These are phyloP conservation scores for Drosophila gunungcola DNA, from an alignment of 1,140 invertebrate species.

Conservation along the genomic window DNA sequence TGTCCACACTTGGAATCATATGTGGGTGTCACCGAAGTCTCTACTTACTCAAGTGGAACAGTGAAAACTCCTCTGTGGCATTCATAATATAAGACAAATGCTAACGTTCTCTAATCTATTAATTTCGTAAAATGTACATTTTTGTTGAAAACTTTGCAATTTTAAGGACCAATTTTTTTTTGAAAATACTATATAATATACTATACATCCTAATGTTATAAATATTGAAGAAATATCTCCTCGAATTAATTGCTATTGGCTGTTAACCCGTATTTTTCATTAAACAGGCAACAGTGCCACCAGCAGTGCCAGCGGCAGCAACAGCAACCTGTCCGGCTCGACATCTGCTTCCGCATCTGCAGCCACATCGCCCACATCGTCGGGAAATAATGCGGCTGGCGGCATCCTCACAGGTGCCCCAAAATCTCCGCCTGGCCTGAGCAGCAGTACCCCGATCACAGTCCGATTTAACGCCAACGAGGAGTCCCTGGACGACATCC, in stretches of 20 bases:
- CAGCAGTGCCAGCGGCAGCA: slow-evolving; percentile 71
- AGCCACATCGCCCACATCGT: slow-evolving; percentile 68
- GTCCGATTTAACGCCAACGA: slow-evolving; percentile 83
- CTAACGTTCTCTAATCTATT: no score
- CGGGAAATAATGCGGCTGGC: slow-evolving; percentile 20
- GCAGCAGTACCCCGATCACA: slow-evolving; percentile 73
- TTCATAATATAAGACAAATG: no score
- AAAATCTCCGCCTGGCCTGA: slow-evolving; percentile 64
- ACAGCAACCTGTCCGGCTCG: slow-evolving; percentile 68
- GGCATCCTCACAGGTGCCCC: slow-evolving; percentile 18
- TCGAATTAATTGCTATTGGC: no score
- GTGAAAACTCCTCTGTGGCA: no score
- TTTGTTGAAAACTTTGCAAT: no score
- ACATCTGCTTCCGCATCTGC: slow-evolving; percentile 57
- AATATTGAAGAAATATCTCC: no score
- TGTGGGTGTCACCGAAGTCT: not conserved
- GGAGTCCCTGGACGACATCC: slow-evolving; percentile 79
- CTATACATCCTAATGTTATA: no score
- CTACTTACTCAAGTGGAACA: not conserved
- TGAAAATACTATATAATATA: no score
- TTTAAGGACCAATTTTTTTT: no score
- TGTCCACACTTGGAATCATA: not conserved
- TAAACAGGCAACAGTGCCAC: slow-evolving; percentile 52
- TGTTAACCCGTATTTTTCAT: not conserved
- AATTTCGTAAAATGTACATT: no score